phyloP scores from a whole-genome alignment of 1,140 invertebrate species.

The Acyrthosiphon pisum region DNA sequence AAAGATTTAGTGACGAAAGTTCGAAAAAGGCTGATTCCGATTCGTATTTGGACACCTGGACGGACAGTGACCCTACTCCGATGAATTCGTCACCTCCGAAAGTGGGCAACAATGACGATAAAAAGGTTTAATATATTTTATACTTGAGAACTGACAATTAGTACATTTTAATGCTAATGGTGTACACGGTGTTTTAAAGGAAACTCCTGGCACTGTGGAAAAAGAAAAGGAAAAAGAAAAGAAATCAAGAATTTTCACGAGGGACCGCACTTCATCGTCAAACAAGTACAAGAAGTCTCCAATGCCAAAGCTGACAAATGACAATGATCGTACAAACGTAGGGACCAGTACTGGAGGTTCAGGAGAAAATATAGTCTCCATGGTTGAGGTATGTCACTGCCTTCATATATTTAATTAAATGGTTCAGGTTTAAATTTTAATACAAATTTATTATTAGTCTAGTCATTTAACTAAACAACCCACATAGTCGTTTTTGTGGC shows the following conservation, averaged over 20 bases:
- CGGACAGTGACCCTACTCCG: constrained; percentile 68
- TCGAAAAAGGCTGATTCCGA: constrained; percentile 71
- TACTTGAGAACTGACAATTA: neutral
- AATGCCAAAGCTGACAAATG: neutral
- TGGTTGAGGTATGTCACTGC: constrained; percentile 1
- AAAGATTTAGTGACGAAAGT: constrained; percentile 70
- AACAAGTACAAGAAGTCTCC: constrained; percentile 59
- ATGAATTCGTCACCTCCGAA: constrained; percentile 65
- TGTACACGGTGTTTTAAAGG: neutral
- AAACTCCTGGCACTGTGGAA: neutral
- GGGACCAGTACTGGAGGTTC: neutral
- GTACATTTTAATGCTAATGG: neutral
- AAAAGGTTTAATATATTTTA: constrained; percentile 43
- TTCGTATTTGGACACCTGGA: constrained; percentile 70
- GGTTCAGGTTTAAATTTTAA: neutral
- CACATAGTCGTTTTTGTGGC: no score
- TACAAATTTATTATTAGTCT: neutral
- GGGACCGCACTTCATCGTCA: constrained; percentile 61
- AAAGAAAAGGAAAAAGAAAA: constrained; percentile 59
- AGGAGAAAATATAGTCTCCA: neutral
- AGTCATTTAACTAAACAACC: neutral
- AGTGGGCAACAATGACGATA: constrained; percentile 42
- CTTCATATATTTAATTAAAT: neutral
- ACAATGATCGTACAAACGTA: neutral
- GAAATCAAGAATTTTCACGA: constrained; percentile 60